A percentile compares a stretch with the other conserved stretches of the same genome.
Evolutionary conservation across 2,888 invertebrate genomes (phyloP).

Genomic region (Byasa hedistus): DNA sequence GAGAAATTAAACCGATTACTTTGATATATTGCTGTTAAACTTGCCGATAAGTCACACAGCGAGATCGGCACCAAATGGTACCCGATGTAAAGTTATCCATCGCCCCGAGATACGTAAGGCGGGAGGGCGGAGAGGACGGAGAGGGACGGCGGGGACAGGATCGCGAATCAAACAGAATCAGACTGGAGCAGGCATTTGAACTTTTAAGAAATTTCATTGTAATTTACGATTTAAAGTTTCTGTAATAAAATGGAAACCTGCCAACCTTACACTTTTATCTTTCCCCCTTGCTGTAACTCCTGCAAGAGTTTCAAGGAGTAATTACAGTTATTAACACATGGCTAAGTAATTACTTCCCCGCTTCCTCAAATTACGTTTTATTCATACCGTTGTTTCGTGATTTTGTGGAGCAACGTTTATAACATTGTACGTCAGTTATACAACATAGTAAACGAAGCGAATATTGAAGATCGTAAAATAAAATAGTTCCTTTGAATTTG

Average conservation of each 20-base stretch:
- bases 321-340: conserved; percentile 18
- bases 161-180: conserved; percentile 50
- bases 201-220: conserved; percentile 33
- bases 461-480: conserved; percentile 1
- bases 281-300: neutral
- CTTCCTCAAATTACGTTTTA: neutral
- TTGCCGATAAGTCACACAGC: conserved; percentile 76
- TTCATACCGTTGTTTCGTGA: neutral
- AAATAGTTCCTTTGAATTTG: conserved; percentile 25
- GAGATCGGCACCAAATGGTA: conserved; percentile 74
- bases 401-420: neutral
- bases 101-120: conserved; percentile 50
- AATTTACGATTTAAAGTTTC: conserved; percentile 28
- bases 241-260: conserved; percentile 15
- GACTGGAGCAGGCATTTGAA: conserved; percentile 35
- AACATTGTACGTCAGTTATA: conserved; percentile 10
- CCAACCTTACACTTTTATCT: conserved; percentile 16
- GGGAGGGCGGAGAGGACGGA: conserved; percentile 30
- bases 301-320: conserved; percentile 1
- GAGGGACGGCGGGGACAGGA: conserved; percentile 22
- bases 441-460: conserved; percentile 14
- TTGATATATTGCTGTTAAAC: conserved; percentile 77
- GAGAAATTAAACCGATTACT: conserved; percentile 79
- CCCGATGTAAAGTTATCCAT: conserved; percentile 73
- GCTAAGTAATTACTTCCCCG: conserved; percentile 10